Evolutionary conservation across 2,888 invertebrate species (phyloP).

Genomic region (Eledone cirrhosa): DNA sequence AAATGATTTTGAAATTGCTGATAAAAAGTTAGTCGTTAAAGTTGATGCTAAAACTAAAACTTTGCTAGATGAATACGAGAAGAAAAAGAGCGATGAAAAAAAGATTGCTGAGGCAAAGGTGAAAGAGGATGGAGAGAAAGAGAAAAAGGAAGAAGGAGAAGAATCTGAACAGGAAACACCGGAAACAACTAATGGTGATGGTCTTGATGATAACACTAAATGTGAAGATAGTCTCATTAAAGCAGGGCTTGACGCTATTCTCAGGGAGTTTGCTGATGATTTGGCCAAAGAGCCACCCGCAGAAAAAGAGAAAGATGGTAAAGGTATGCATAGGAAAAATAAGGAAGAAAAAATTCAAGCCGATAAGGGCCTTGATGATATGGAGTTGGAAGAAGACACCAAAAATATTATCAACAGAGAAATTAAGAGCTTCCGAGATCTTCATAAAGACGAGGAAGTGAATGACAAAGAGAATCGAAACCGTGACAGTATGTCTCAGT

Average conservation of each 20-base stretch:
- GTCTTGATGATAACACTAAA: background rate
- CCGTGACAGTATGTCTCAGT: constrained; percentile 33
- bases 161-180: constrained; percentile 44
- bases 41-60: constrained; percentile 97
- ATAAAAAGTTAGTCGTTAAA: constrained; percentile 90
- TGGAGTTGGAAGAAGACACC: constrained; percentile 19
- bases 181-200: constrained; percentile 21
- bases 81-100: constrained; percentile 50
- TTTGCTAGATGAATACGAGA: constrained; percentile 89
- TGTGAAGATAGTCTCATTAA: constrained; percentile 15
- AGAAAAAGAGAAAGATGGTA: constrained; percentile 5
- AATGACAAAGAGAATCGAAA: constrained; percentile 25
- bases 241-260: background rate
- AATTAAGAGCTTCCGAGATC: constrained; percentile 12
- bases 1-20: constrained; percentile 91
- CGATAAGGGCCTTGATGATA: constrained; percentile 10
- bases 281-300: background rate
- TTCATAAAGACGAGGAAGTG: constrained; percentile 19
- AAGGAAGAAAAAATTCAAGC: constrained; percentile 20
- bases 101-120: constrained; percentile 48
- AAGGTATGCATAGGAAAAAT: constrained; percentile 12
- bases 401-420: constrained; percentile 15
- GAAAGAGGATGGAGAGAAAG: constrained; percentile 45
- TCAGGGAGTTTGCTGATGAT: constrained; percentile 3
- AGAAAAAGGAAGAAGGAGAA: constrained; percentile 45